phyloP scores from a whole-genome alignment of 2,113 vertebrate genomes.

The Mobula birostris region DNA sequence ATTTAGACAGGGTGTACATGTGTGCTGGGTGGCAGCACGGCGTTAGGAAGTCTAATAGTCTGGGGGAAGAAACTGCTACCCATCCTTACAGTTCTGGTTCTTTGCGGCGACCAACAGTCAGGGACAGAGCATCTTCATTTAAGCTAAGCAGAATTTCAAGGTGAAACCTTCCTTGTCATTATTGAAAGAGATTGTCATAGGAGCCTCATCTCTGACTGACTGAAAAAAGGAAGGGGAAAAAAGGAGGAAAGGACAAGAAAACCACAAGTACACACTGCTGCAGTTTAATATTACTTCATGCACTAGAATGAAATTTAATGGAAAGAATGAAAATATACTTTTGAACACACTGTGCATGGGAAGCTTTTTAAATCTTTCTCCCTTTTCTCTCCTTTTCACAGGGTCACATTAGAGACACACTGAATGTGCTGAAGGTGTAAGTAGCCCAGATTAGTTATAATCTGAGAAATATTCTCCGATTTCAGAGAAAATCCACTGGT shows the following conservation, averaged over 20 bases:
- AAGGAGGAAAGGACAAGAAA: neutral
- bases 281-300: no score
- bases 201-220: neutral
- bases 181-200: neutral
- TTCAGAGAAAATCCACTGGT: neutral
- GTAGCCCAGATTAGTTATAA: neutral
- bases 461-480: neutral
- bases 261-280: neutral
- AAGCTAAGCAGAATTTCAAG: neutral
- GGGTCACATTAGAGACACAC: neutral
- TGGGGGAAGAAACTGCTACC: no score
- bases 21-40: no score
- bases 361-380: neutral
- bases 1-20: no score
- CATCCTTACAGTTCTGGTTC: no score
- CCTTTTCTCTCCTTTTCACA: neutral
- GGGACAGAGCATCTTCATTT: neutral
- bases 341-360: neutral
- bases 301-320: neutral
- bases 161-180: neutral
- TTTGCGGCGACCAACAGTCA: neutral
- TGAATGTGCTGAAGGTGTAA: neutral
- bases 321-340: neutral
- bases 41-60: no score
- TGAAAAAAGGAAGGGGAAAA: no score